Percentiles rank a stretch among this genome's conserved stretches.
phyloP scores from a whole-genome alignment of 2,888 invertebrate genomes.

The Arge pagana region DNA sequence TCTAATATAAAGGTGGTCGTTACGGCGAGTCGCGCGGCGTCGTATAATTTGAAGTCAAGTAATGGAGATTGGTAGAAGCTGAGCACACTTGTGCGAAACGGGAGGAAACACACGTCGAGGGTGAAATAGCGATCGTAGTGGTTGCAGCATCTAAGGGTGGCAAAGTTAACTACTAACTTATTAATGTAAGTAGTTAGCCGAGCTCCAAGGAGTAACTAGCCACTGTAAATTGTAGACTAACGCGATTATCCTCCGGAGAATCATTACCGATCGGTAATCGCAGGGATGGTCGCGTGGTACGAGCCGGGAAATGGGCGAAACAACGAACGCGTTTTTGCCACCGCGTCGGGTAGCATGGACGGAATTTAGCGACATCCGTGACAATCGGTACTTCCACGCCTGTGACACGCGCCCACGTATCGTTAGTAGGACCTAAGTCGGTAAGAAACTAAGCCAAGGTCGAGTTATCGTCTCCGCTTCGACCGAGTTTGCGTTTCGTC shows the following conservation, averaged over 20 bases:
- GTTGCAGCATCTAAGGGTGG: conserved; percentile 23
- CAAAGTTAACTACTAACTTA: conserved; percentile 44
- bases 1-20: background rate
- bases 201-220: conserved; percentile 21
- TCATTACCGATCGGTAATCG: conserved; percentile 26
- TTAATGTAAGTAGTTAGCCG: conserved; percentile 46
- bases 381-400: too few relatives aligned
- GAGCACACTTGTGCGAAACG: conserved; percentile 32
- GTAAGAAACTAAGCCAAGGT: too few relatives aligned
- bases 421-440: too few relatives aligned
- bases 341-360: too few relatives aligned
- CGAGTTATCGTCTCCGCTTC: too few relatives aligned
- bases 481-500: too few relatives aligned
- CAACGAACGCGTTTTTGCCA: too few relatives aligned
- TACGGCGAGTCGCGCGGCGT: background rate
- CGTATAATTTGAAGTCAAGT: conserved; percentile 39
- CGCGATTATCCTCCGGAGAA: conserved; percentile 37
- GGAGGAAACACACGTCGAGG: background rate
- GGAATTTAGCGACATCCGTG: too few relatives aligned
- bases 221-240: conserved; percentile 41
- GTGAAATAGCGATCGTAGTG: too few relatives aligned
- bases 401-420: too few relatives aligned
- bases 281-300: background rate
- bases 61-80: conserved; percentile 49
- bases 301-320: conserved; percentile 16